A percentile compares a stretch with the other conserved stretches of the same genome.
These are phyloP conservation scores for Temnothorax curvispinosus DNA, from an alignment of 1,140 invertebrate species.

Conservation along the genomic window DNA sequence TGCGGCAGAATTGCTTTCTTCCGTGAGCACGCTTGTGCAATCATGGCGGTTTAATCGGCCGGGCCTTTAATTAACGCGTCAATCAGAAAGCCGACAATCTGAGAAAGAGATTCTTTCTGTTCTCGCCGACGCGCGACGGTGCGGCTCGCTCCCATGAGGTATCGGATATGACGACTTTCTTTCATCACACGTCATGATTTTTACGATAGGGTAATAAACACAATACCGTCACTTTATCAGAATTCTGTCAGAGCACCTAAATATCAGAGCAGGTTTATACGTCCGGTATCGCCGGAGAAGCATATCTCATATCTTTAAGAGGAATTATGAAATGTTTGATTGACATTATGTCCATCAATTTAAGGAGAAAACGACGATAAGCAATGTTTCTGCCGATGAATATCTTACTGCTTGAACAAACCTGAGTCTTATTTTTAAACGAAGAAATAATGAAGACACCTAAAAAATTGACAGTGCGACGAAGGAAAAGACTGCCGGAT, in stretches of 20 bases:
- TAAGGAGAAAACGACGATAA: not conserved
- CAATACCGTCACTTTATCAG: not conserved
- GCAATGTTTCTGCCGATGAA: not conserved
- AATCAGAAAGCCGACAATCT: slow-evolving; percentile 52
- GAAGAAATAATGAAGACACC: not conserved
- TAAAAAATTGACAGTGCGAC: not conserved
- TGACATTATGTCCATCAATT: not conserved
- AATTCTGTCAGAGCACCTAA: not conserved
- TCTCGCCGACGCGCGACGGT: not conserved
- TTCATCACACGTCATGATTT: not conserved
- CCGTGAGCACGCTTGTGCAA: slow-evolving; percentile 34
- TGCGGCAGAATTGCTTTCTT: slow-evolving; percentile 50
- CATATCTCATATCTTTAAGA: not conserved
- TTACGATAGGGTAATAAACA: not conserved
- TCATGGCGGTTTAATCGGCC: slow-evolving; percentile 50
- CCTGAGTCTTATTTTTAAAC: not conserved
- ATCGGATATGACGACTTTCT: not conserved
- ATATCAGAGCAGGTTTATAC: not conserved
- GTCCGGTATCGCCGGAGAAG: not conserved
- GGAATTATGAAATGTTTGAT: not conserved
- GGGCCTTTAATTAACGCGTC: slow-evolving; percentile 60
- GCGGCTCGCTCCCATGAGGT: not conserved
- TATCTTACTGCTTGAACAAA: not conserved
- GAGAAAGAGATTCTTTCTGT: slow-evolving; percentile 23
- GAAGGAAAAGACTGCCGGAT: not conserved